A percentile compares a stretch with the other conserved stretches of the same genome.
These are phyloP conservation scores for Botia kubotai DNA, from an alignment of 2,797 vertebrate genomes.

Conservation along the genomic window DNA sequence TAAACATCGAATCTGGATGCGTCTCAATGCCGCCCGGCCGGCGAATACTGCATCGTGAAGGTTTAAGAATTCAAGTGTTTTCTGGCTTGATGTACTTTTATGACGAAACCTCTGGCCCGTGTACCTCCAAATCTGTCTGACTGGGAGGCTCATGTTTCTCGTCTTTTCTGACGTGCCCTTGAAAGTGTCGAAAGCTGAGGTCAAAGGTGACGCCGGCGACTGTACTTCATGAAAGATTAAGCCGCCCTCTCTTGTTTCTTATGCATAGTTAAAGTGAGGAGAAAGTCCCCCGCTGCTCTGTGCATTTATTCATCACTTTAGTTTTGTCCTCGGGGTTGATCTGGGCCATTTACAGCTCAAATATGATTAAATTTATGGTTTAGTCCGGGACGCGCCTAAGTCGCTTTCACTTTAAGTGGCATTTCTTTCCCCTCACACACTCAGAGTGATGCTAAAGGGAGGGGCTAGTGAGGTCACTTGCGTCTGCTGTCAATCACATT, in stretches of 20 bases:
- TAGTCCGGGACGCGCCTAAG: not conserved
- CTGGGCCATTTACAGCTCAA: slow-evolving; percentile 42
- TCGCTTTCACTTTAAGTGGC: slow-evolving; percentile 1
- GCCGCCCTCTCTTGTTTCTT: slow-evolving; percentile 29
- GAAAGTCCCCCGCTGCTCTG: slow-evolving; percentile 17
- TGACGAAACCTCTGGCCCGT: not conserved
- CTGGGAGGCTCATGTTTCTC: not conserved
- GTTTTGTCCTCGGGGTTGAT: slow-evolving; percentile 38
- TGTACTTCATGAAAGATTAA: slow-evolving; percentile 48
- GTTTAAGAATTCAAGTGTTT: not conserved
- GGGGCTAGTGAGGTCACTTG: slow-evolving; percentile 1
- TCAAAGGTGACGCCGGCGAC: slow-evolving; percentile 28
- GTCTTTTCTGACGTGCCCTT: slow-evolving; percentile 13
- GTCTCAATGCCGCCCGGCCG: no score
- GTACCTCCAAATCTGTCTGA: not conserved
- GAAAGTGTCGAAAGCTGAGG: slow-evolving; percentile 18
- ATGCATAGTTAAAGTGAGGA: slow-evolving; percentile 36
- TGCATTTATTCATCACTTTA: slow-evolving; percentile 24
- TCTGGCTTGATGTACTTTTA: not conserved
- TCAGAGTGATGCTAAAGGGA: not conserved
- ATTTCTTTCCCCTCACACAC: not conserved
- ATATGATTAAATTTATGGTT: slow-evolving; percentile 40
- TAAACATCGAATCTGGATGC: no score
- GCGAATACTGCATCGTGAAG: no score
- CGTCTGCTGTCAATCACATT: not conserved